Evolutionary conservation across 2,113 vertebrate genomes (phyloP).

Genomic region (Toxostoma redivivum): DNA sequence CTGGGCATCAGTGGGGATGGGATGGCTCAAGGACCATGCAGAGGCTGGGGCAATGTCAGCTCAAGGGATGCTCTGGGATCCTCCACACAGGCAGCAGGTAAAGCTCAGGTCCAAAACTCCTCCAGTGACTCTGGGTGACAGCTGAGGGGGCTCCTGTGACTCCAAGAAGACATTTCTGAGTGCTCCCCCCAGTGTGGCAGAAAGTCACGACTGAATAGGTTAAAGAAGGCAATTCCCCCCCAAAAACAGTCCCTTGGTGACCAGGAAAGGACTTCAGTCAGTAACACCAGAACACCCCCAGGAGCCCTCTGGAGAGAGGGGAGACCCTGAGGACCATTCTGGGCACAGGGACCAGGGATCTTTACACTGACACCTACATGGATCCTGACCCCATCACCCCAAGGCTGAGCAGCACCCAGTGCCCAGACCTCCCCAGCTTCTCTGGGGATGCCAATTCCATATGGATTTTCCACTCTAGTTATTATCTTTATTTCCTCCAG

Average conservation of each 20-base stretch:
- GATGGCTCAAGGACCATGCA: neutral
- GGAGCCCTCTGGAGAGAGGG: neutral
- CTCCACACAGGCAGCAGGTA: neutral
- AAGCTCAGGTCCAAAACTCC: neutral
- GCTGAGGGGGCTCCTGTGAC: neutral
- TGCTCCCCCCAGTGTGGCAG: accelerated
- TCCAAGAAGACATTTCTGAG: neutral
- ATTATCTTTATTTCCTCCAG: neutral
- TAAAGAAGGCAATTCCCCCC: neutral
- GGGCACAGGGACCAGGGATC: neutral
- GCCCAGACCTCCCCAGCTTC: neutral
- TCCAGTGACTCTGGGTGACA: neutral
- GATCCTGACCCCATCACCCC: neutral
- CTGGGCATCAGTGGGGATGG: neutral
- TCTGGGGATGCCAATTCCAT: accelerated
- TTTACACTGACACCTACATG: accelerated
- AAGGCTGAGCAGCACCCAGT: neutral
- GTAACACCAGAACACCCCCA: neutral
- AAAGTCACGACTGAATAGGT: neutral
- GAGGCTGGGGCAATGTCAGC: neutral
- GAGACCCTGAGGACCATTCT: neutral
- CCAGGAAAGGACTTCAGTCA: neutral
- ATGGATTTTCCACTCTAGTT: neutral
- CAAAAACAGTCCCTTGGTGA: neutral
- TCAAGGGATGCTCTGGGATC: neutral